phyloP scores from a whole-genome alignment of 1,140 invertebrate genomes.

The Oreohelix idahoensis region DNA sequence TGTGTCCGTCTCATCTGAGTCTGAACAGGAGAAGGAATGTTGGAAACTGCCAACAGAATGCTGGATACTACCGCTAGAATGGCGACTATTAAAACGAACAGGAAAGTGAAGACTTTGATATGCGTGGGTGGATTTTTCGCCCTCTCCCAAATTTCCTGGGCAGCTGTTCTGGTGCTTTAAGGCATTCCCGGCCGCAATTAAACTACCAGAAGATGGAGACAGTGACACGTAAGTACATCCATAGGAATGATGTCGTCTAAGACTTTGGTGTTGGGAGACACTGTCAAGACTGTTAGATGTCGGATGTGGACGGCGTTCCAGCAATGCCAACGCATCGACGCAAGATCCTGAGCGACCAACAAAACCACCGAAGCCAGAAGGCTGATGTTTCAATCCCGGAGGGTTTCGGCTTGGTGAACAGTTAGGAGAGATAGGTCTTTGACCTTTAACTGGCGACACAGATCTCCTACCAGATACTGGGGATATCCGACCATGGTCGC shows the following conservation, averaged over 20 bases:
- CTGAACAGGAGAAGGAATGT: not conserved
- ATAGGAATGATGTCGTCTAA: constrained; percentile 27
- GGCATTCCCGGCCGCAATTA: not conserved
- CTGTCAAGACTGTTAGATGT: not conserved
- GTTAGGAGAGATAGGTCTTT: not conserved
- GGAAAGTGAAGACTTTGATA: not conserved
- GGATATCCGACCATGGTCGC: not conserved
- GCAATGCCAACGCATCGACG: not conserved
- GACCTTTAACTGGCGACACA: constrained; percentile 3
- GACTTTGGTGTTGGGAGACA: not conserved
- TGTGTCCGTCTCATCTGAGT: constrained; percentile 20
- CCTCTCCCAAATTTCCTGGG: constrained; percentile 6
- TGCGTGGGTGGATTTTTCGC: not conserved
- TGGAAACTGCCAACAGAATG: not conserved
- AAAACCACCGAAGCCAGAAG: constrained; percentile 15
- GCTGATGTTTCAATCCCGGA: constrained; percentile 19
- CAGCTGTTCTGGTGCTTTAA: constrained; percentile 24
- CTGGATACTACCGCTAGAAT: not conserved
- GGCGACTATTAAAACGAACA: not conserved
- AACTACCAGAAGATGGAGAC: not conserved
- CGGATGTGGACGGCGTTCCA: not conserved
- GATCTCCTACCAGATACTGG: constrained; percentile 19
- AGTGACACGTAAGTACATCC: not conserved
- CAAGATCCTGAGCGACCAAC: not conserved
- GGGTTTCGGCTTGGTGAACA: not conserved